These are phyloP conservation scores for Hydraecia micacea DNA, from an alignment of 2,888 invertebrate species.

Conservation along the genomic window DNA sequence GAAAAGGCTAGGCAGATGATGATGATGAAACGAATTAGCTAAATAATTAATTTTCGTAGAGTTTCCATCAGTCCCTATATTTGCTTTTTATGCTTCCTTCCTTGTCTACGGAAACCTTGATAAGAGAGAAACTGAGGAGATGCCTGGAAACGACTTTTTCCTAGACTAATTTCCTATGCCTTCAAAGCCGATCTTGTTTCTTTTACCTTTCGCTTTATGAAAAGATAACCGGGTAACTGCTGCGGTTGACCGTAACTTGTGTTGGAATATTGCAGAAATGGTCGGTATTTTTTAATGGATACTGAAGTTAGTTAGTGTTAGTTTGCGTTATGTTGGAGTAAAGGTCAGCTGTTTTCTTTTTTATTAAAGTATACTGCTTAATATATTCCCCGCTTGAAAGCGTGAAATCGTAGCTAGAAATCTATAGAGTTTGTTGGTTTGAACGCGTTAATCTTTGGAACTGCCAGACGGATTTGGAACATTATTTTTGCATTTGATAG, in stretches of 20 bases:
- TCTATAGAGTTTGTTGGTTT: too few relatives aligned
- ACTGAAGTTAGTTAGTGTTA: background rate
- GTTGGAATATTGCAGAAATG: constrained; percentile 22
- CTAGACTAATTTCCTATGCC: constrained; percentile 25
- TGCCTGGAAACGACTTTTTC: background rate
- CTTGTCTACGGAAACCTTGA: background rate
- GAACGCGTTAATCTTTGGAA: too few relatives aligned
- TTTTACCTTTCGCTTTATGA: constrained; percentile 17
- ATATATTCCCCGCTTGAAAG: background rate
- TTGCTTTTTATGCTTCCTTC: background rate
- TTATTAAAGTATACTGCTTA: background rate
- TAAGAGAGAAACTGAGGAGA: background rate
- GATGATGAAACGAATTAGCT: too few relatives aligned
- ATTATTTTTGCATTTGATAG: too few relatives aligned
- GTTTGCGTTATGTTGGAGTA: background rate
- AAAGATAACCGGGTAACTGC: constrained; percentile 27
- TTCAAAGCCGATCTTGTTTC: constrained; percentile 7
- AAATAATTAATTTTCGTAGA: background rate
- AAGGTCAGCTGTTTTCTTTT: background rate
- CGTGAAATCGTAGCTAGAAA: too few relatives aligned
- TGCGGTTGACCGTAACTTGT: constrained; percentile 16
- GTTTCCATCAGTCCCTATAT: background rate
- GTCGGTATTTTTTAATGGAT: constrained; percentile 5
- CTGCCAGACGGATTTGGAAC: too few relatives aligned
- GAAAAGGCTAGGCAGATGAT: too few relatives aligned